Evolutionary conservation across 1,140 invertebrate species (phyloP).

Genomic region (Eciton burchellii): DNA sequence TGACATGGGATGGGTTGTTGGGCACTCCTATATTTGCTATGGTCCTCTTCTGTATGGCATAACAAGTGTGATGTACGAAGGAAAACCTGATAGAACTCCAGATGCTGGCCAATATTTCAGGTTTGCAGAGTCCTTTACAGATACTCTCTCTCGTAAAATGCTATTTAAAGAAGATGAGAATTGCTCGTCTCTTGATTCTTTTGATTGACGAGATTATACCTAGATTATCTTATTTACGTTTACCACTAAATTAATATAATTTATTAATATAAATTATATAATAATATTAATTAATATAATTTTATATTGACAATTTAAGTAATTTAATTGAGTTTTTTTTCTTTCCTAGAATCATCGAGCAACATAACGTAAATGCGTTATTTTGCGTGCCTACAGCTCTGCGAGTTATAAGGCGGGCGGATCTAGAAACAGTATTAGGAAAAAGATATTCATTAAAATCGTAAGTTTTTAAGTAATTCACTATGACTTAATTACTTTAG

Average conservation of each 20-base stretch:
- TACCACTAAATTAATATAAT: not conserved
- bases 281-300: not conserved
- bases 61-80: constrained; percentile 96
- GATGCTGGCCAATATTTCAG: constrained; percentile 96
- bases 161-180: no score
- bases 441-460: constrained; percentile 90
- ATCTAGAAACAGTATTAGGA: constrained; percentile 89
- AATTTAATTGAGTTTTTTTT: not conserved
- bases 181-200: no score
- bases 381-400: constrained; percentile 97
- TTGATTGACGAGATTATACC: no score
- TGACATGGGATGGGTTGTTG: constrained; percentile 97
- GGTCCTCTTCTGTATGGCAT: constrained; percentile 93
- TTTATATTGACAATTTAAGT: not conserved
- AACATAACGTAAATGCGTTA: constrained; percentile 93
- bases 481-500: not conserved
- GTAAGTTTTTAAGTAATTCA: constrained; percentile 77
- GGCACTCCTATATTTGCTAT: constrained; percentile 97
- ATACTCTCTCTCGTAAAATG: no score
- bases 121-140: constrained; percentile 78
- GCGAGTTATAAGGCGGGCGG: constrained; percentile 92
- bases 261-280: not conserved
- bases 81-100: constrained; percentile 97
- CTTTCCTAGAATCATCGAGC: constrained; percentile 91
- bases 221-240: no score